Percentiles rank a stretch among this genome's conserved stretches.
Conservation (phyloP, 2,113 vertebrate species). For the Azemiops feae region DNA sequence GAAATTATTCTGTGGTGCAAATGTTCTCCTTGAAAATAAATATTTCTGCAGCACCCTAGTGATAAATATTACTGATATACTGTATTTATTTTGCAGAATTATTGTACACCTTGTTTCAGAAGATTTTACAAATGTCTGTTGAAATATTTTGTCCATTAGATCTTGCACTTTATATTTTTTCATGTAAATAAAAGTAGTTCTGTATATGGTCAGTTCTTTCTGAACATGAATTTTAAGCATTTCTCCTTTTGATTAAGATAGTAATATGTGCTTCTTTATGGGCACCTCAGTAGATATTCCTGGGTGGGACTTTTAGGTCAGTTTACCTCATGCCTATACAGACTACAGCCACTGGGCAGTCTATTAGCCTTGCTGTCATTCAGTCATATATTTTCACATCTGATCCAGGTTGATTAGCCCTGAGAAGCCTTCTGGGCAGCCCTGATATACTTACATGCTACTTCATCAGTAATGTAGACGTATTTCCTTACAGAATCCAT, state of each 20-base stretch:
- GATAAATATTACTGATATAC: background rate
- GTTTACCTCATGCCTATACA: background rate
- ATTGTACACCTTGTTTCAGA: slow-evolving; percentile 1
- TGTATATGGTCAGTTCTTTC: background rate
- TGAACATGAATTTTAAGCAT: background rate
- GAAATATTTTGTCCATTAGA: background rate
- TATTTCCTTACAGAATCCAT: background rate
- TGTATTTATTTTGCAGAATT: slow-evolving; percentile 20
- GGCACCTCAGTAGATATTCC: background rate
- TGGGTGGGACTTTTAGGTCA: too few relatives aligned
- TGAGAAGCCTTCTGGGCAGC: background rate
- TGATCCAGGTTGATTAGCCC: background rate
- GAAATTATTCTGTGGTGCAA: background rate
- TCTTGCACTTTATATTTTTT: background rate
- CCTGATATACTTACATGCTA: background rate
- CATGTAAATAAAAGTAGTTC: background rate
- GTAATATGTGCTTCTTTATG: background rate
- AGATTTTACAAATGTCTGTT: background rate
- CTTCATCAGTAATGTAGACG: background rate
- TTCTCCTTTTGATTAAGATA: background rate
- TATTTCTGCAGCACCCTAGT: background rate
- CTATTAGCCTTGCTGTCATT: background rate
- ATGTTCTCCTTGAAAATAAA: background rate
- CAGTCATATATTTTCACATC: background rate
- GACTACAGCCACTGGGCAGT: background rate